phyloP scores from a whole-genome alignment of 2,797 vertebrate species.

The Toxotes lorentzi region DNA sequence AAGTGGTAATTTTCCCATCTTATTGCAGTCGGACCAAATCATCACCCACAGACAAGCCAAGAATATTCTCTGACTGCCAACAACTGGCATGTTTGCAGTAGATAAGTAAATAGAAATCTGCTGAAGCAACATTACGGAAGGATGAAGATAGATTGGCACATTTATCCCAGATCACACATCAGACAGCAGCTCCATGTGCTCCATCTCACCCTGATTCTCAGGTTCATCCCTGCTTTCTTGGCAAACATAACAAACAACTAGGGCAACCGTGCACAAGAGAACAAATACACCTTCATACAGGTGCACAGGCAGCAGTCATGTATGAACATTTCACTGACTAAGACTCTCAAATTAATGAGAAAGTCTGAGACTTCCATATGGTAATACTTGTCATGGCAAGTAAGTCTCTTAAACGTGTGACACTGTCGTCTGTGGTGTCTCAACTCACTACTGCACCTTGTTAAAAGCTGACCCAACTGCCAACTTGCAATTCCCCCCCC shows the following conservation, averaged over 20 bases:
- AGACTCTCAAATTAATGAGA: slow-evolving; percentile 38
- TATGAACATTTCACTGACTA: slow-evolving; percentile 41
- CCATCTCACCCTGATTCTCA: slow-evolving; percentile 13
- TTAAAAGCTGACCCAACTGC: slow-evolving; percentile 63
- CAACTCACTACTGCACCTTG: slow-evolving; percentile 52
- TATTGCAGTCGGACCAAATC: slow-evolving; percentile 8
- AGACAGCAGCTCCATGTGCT: slow-evolving; percentile 22
- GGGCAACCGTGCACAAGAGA: slow-evolving; percentile 13
- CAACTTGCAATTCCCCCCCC: slow-evolving; percentile 24
- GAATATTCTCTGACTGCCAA: slow-evolving; percentile 8
- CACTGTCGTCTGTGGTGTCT: slow-evolving; percentile 41
- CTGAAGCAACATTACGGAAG: slow-evolving; percentile 13
- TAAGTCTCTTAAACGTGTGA: slow-evolving; percentile 51
- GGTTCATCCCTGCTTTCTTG: slow-evolving; percentile 16
- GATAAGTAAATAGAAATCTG: slow-evolving; percentile 26
- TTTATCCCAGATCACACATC: slow-evolving; percentile 34
- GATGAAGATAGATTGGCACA: slow-evolving; percentile 36
- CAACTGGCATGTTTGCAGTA: neutral
- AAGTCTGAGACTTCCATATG: slow-evolving; percentile 2
- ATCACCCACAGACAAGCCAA: slow-evolving; percentile 13
- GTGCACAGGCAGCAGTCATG: slow-evolving; percentile 26
- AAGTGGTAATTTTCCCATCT: neutral
- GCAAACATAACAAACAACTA: slow-evolving; percentile 25
- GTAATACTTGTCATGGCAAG: slow-evolving; percentile 20
- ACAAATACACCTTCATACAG: slow-evolving; percentile 36